A percentile compares a stretch with the other conserved stretches of the same genome.
phyloP scores from a whole-genome alignment of 2,888 invertebrate genomes.

The Zaprionus bogoriensis region DNA sequence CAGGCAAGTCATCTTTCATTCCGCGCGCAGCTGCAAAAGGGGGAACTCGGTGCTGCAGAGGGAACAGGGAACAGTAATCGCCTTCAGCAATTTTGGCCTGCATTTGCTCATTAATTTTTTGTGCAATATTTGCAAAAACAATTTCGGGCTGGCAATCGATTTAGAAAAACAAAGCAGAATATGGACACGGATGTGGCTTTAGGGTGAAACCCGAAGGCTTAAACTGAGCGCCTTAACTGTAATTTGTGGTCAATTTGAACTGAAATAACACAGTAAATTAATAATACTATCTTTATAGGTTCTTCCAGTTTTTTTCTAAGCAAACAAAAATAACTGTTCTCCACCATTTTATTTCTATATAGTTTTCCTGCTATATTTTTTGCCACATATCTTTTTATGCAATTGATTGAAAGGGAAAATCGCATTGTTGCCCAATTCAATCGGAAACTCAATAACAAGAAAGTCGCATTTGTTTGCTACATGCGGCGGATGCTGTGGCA shows the following conservation, averaged over 20 bases:
- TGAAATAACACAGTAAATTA: no score
- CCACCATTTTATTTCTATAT: no score
- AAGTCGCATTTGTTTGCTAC: constrained; percentile 2
- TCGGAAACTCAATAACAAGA: constrained; percentile 39
- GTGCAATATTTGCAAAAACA: constrained; percentile 7
- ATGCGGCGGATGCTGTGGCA: constrained; percentile 27
- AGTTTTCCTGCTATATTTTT: no score
- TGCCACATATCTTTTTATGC: no score
- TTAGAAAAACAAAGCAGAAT: not conserved
- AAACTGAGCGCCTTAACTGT: no score
- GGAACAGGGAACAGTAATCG: constrained; percentile 2
- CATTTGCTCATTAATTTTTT: constrained; percentile 37
- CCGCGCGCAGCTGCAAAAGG: not conserved
- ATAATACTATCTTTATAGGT: no score
- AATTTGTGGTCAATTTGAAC: no score
- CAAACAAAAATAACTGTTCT: no score
- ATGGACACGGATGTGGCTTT: no score
- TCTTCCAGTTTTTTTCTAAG: no score
- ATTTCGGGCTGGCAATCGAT: not conserved
- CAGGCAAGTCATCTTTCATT: constrained; percentile 24
- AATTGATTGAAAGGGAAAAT: not conserved
- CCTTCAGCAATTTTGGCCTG: constrained; percentile 29
- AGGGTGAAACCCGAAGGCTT: no score
- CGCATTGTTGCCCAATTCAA: not conserved
- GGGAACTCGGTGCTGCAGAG: not conserved